Base-by-base conservation (phyloP, 2,797 vertebrate species). In the Falco peregrinus region DNA sequence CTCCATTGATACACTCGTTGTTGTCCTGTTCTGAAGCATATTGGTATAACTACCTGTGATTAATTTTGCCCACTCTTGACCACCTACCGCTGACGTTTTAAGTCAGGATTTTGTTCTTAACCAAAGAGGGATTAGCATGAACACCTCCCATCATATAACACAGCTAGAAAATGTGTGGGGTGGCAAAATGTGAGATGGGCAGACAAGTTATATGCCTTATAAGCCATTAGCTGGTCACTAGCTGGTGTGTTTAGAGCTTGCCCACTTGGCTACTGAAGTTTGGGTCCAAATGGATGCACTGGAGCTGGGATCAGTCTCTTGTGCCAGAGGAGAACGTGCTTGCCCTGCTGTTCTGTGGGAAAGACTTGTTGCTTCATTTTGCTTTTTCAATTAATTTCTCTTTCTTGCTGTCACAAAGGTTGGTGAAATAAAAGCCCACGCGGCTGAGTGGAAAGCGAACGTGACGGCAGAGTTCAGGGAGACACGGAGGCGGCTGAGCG, bases 401-500 rank as follows among this genome's bases (percentile, higher is more conserved):
- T 63, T 37, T 94, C 74, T 87, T 70, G 1, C 10, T 80, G 25
- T 90, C 70, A 26, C n/a, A 61, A 97, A 99, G 99, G 99, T 99
- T 4, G 99, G 99, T n/a, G 99, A 99, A 97, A 98, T 99, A 95
- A 99, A 99, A 97, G 99, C 99, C 86, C 99, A 99, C 0, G 99
- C 99, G 2, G 99, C 98, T 0, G 99, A 99, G 89, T 99, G 99
- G 99, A 99, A 99, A 97, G 99, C 99, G 12, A 99, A 99, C 0
- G 99, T 99, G 45, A 99, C 99, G 0, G 99, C 99, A 3, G 99
- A 99, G 98, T 99, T 99, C 93, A 98, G 99, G 64, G 99, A 99
- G 97, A 99, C 99, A 0, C 98, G 99, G 13, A 97, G 99, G 19
- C 98, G 99, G 22, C 98, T 99, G 51, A 99, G 99, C 0, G 99